Evolutionary conservation across 2,113 vertebrate species (phyloP), one percentile per base, ranked within the genome.

Genomic region (Tringa solitaria): DNA sequence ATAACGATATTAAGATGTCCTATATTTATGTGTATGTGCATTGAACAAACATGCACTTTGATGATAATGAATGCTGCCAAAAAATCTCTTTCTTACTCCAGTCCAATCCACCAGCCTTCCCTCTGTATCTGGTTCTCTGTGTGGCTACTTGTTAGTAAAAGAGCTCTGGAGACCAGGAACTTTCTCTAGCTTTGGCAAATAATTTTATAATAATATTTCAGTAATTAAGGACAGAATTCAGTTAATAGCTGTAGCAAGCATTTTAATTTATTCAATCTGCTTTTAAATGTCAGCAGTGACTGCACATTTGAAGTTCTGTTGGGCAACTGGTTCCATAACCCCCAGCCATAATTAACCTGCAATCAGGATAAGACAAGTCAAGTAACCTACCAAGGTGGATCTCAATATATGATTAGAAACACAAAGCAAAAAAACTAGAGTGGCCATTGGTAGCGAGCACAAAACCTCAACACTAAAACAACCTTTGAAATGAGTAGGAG

Each of bases 211-310:
- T 59, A 91, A 80, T 93, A 86, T 79, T 88, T 95, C 35, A 54
- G n/a, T 61, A 95, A 86, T 76, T 70, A 86, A 81, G 59, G 59
- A 84, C 73, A 93, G 80, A 74, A 84, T 57, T 41, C 16, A 61
- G 45, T 76, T 92, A 93, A 90, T 39, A 86, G 45, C 63, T 69
- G 61, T 70, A 83, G 53, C n/a, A 85, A 16, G 54, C 17, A 86
- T 88, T 90, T 95, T 80, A 79, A 93, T 85, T 65, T 73, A 65
- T 92, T 84, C 59, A 93, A 41, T 73, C 83, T 95, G 68, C 14
- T 93, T 90, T 88, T 74, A 74, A 84, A 90, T 54, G 76, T 57
- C 68, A 76, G 23, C 53, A 43, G 18, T 33, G 16, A 85, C 61
- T 35, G 14, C 45, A 48, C 17, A 54, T 83, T 80, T 80, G 50